Conservation (phyloP, 2,113 vertebrate genomes). For the Pyxicephalus adspersus region DNA sequence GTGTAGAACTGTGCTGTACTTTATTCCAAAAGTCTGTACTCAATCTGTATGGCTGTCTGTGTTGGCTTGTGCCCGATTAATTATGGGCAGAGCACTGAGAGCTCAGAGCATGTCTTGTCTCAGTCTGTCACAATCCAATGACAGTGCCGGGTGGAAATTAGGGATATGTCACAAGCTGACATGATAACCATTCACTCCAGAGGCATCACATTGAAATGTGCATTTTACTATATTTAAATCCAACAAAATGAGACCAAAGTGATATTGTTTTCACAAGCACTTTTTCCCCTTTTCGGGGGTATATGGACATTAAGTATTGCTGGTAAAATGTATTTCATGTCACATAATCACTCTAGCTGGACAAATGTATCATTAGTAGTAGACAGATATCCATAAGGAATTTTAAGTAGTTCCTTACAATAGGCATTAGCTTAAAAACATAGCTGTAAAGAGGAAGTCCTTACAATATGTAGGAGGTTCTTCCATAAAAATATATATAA, state of each 20-base stretch:
- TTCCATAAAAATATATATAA: too few species aligned
- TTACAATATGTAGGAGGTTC: too few species aligned
- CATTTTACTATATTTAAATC: not conserved
- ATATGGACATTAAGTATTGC: not conserved
- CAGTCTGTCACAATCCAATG: slow-evolving; percentile 8
- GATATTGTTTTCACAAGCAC: too few species aligned
- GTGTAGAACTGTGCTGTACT: not conserved
- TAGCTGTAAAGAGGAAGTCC: too few species aligned
- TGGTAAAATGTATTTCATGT: not conserved
- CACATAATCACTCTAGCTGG: too few species aligned
- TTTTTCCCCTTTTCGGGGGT: too few species aligned
- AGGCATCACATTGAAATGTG: not conserved
- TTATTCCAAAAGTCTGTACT: not conserved
- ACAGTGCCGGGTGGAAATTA: not conserved
- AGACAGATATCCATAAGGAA: too few species aligned
- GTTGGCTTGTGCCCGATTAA: not conserved
- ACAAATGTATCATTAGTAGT: too few species aligned
- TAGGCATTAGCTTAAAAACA: too few species aligned
- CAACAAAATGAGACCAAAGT: too few species aligned
- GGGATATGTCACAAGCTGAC: not conserved
- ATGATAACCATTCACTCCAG: not conserved
- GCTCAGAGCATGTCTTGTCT: not conserved
- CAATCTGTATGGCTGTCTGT: not conserved
- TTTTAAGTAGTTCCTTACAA: too few species aligned
- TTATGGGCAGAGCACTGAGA: not conserved